Evolutionary conservation across 23 tunicate species (phyloP).

Genomic region (Pegea sp.): DNA sequence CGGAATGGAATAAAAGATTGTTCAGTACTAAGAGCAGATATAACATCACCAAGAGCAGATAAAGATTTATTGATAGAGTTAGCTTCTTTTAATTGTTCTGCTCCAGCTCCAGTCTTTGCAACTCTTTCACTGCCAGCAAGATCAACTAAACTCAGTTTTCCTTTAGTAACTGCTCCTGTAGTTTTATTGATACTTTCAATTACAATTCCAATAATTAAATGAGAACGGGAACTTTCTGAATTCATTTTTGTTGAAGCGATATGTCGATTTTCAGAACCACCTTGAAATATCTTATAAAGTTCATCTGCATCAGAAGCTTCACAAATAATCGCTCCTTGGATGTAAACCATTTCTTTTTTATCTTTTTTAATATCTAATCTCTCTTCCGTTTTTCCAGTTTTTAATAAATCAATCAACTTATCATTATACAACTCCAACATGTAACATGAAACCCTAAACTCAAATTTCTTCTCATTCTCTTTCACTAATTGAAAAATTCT

Average conservation of each 20-base stretch:
- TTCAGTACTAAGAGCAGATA: slow-evolving; percentile 82
- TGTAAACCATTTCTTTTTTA: slow-evolving; percentile 89
- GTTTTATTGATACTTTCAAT: slow-evolving; percentile 52
- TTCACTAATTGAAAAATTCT: slow-evolving; percentile 61
- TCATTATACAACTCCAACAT: slow-evolving; percentile 97
- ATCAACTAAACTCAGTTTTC: slow-evolving; percentile 86
- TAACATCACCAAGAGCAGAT: slow-evolving; percentile 97
- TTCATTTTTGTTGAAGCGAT: slow-evolving; percentile 95
- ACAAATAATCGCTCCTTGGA: slow-evolving; percentile 52
- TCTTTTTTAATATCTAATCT: slow-evolving; percentile 86
- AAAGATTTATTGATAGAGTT: slow-evolving; percentile 96
- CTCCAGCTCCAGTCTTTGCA: slow-evolving; percentile 92
- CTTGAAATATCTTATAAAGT: slow-evolving; percentile 28
- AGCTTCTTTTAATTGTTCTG: slow-evolving; percentile 91
- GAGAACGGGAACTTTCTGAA: slow-evolving; percentile 83
- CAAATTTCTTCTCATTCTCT: slow-evolving; percentile 52
- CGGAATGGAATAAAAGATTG: slow-evolving; percentile 84
- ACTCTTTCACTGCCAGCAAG: slow-evolving; percentile 97
- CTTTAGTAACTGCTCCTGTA: slow-evolving; percentile 80
- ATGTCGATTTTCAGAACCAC: slow-evolving; percentile 68
- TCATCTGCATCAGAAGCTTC: slow-evolving; percentile 32
- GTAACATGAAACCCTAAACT: slow-evolving; percentile 75
- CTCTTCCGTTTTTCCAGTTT: slow-evolving; percentile 3
- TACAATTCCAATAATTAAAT: slow-evolving; percentile 59
- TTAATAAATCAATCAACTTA: slow-evolving; percentile 53